A percentile compares a stretch with the other conserved stretches of the same genome.
Conservation (phyloP, 2,888 invertebrate genomes). For the Cosmopolites sordidus region DNA sequence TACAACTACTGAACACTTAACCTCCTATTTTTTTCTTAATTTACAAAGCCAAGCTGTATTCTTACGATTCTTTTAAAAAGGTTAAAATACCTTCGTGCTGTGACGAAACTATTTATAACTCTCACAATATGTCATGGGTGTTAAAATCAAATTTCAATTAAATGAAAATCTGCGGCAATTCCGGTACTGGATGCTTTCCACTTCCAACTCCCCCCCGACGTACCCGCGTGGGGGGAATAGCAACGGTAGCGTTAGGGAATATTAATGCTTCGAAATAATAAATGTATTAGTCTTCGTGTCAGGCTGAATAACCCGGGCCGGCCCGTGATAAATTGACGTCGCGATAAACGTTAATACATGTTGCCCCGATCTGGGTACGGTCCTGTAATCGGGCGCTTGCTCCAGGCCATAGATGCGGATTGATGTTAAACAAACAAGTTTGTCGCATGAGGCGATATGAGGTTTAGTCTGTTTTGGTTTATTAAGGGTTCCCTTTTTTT, state of each 20-base stretch:
- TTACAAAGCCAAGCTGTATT: no score
- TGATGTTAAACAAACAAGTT: constrained; percentile 20
- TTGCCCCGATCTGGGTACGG: constrained; percentile 3
- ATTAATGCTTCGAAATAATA: constrained; percentile 25
- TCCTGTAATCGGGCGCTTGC: constrained; percentile 17
- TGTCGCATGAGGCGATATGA: background rate
- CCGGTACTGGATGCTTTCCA: no score
- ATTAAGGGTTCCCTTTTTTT: background rate
- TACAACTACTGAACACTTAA: no score
- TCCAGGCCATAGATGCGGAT: constrained; percentile 15
- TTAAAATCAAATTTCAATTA: no score
- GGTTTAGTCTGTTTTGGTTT: background rate
- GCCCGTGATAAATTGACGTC: constrained; percentile 23
- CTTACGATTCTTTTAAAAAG: no score
- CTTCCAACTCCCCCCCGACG: no score
- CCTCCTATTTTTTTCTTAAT: no score
- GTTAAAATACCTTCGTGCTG: no score
- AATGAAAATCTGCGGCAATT: no score
- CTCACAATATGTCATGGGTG: no score
- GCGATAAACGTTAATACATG: constrained; percentile 22
- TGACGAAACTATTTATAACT: no score
- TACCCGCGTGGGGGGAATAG: no score
- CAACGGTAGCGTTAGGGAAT: constrained; percentile 3
- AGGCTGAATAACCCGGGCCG: constrained; percentile 20
- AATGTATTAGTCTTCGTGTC: constrained; percentile 26